Base-by-base conservation (phyloP, 2,113 vertebrate genomes). In the Garra rufa region DNA sequence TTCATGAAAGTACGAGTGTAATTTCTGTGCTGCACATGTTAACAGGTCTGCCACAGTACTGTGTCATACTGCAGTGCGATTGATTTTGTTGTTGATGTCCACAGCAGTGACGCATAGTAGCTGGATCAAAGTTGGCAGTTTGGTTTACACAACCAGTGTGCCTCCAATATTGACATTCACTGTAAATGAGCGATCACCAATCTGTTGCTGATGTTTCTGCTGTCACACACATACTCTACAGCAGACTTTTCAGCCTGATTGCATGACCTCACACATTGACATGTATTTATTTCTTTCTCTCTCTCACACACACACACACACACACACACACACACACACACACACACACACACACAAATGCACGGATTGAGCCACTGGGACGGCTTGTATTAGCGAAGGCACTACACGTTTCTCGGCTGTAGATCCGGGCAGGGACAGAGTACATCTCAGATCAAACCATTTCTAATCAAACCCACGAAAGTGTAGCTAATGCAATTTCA, bases 401-500 rank as follows among this genome's bases (percentile, higher is more conserved):
- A 73, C 88, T 85, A 77, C 90, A 89, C 85, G 74, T 92, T 89
- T 78, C 71, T 19, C 77, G 85, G 65, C 84, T 44, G 89, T 89
- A 88, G 92, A 92, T 91, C 88, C 80, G 82, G 86, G 88, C 87
- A 75, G 81, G 89, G 83, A 86, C 79, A 50, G 87, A 92, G 91
- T 91, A 91, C 90, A 92, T 93, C 90, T 87, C 88, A 88, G 93
- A 95, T 94, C 94, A 94, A 93, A 93, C 91, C 73, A 67, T 92
- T 94, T 93, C 93, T 94, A 93, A 94, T 95, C 93, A 95, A 94
- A 93, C 89, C 83, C 92, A 93, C 88, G 91, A 93, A 94, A 93
- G 92, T 95, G 94, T 94, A 87, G 90, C 92, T 94, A 95, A 95
- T 95, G 92, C 94, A 95, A 95, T 95, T 95, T 94, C 94, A 94